Percentiles rank a stretch among this genome's conserved stretches.
phyloP scores from a whole-genome alignment of 2,888 invertebrate species.

The Leucophenga maculata region DNA sequence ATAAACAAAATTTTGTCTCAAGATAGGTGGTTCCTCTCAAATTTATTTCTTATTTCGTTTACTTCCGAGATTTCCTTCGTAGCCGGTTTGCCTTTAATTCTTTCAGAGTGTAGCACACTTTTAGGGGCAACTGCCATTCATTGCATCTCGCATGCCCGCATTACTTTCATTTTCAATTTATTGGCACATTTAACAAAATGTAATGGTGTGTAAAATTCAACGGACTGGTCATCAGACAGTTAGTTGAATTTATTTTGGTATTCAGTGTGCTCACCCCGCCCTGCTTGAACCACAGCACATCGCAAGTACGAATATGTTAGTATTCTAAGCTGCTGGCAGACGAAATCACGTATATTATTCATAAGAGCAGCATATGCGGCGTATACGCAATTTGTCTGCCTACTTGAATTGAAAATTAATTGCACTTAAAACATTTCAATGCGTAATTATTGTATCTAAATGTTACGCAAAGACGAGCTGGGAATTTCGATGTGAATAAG shows the following conservation, averaged over 20 bases:
- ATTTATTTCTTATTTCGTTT: not conserved
- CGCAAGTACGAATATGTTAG: too few species aligned
- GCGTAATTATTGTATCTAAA: not conserved
- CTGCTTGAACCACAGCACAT: too few species aligned
- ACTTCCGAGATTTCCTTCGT: not conserved
- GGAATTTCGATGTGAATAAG: constrained; percentile 35
- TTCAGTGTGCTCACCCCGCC: too few species aligned
- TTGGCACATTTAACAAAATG: constrained; percentile 62
- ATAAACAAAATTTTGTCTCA: too few species aligned
- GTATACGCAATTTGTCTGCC: constrained; percentile 57
- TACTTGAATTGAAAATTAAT: constrained; percentile 53
- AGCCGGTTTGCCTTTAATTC: not conserved
- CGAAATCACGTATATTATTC: not conserved
- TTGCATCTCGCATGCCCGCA: constrained; percentile 30
- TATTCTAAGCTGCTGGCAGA: constrained; percentile 11
- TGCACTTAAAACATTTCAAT: constrained; percentile 44
- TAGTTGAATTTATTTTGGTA: too few species aligned
- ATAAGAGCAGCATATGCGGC: constrained; percentile 32
- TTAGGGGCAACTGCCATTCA: not conserved
- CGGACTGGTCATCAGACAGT: constrained; percentile 14
- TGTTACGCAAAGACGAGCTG: constrained; percentile 5
- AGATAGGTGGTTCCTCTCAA: too few species aligned
- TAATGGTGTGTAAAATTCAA: constrained; percentile 57
- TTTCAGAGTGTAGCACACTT: not conserved
- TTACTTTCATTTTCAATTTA: constrained; percentile 55